These are phyloP conservation scores for Rhodophaea formosa DNA, from an alignment of 2,888 invertebrate species.

Conservation along the genomic window DNA sequence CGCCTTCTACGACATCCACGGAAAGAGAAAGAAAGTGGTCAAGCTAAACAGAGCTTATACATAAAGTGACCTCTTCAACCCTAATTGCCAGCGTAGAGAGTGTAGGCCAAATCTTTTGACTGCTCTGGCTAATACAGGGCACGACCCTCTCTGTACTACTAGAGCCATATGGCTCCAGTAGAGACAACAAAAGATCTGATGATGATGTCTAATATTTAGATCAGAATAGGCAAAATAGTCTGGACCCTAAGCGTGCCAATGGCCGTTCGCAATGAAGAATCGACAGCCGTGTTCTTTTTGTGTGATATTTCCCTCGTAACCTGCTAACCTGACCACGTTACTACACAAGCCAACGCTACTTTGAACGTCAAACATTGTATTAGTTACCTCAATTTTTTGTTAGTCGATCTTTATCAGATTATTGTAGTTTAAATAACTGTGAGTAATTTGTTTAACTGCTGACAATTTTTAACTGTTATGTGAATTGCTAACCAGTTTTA, in stretches of 20 bases:
- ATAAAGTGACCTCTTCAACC: too few relatives aligned
- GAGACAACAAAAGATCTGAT: too few relatives aligned
- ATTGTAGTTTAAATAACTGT: background rate
- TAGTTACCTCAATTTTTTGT: background rate
- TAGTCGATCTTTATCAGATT: background rate
- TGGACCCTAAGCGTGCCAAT: conserved; percentile 33
- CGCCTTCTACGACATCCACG: too few relatives aligned
- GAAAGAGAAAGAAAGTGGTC: too few relatives aligned
- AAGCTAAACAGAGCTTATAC: too few relatives aligned
- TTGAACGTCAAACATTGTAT: conserved; percentile 46
- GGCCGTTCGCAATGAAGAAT: conserved; percentile 32
- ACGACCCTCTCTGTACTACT: too few relatives aligned
- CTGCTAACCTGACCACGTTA: conserved; percentile 54
- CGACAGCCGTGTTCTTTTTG: conserved; percentile 32
- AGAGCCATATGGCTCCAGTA: too few relatives aligned
- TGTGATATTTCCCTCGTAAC: conserved; percentile 50
- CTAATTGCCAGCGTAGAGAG: too few relatives aligned
- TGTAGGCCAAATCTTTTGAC: too few relatives aligned
- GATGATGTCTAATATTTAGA: conserved; percentile 4
- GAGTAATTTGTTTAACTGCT: background rate
- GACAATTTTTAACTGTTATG: background rate
- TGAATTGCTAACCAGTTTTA: background rate
- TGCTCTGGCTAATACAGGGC: too few relatives aligned
- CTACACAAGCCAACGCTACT: conserved; percentile 32
- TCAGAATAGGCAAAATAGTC: background rate